These are phyloP conservation scores for Hucho hucho DNA, from an alignment of 2,113 vertebrate genomes.

Conservation along the genomic window DNA sequence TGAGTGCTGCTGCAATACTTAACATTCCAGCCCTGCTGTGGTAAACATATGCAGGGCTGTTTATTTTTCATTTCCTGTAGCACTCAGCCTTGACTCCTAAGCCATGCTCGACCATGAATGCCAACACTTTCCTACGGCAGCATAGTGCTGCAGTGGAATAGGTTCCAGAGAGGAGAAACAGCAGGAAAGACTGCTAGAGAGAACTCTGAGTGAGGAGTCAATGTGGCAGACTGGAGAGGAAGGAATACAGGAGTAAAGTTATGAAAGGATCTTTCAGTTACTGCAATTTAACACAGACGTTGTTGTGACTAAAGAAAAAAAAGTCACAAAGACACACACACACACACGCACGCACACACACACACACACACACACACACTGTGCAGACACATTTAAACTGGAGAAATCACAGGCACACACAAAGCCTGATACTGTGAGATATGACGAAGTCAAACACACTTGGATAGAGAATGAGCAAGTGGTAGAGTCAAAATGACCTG, in stretches of 20 bases:
- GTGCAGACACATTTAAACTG: not conserved
- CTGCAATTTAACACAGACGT: too few relatives aligned
- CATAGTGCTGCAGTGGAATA: not conserved
- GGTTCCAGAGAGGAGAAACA: not conserved
- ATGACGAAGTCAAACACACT: constrained; percentile 23
- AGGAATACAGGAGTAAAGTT: not conserved
- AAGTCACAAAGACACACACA: not conserved
- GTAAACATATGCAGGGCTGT: not conserved
- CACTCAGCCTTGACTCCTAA: not conserved
- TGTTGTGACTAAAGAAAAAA: too few relatives aligned
- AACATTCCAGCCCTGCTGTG: not conserved
- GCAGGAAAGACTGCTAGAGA: not conserved
- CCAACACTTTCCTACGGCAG: constrained; percentile 1
- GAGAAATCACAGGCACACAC: not conserved
- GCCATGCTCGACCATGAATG: not conserved
- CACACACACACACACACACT: constrained; percentile 4
- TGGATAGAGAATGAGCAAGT: constrained; percentile 33
- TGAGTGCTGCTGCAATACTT: not conserved
- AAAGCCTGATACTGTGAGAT: constrained; percentile 15
- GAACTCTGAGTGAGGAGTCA: not conserved
- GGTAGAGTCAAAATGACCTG: constrained; percentile 32
- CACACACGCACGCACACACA: constrained; percentile 11
- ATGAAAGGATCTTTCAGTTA: not conserved
- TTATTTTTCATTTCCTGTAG: not conserved
- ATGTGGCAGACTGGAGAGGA: constrained; percentile 11